phyloP scores from a whole-genome alignment of 1,140 invertebrate species.

The Oryzaephilus surinamensis region DNA sequence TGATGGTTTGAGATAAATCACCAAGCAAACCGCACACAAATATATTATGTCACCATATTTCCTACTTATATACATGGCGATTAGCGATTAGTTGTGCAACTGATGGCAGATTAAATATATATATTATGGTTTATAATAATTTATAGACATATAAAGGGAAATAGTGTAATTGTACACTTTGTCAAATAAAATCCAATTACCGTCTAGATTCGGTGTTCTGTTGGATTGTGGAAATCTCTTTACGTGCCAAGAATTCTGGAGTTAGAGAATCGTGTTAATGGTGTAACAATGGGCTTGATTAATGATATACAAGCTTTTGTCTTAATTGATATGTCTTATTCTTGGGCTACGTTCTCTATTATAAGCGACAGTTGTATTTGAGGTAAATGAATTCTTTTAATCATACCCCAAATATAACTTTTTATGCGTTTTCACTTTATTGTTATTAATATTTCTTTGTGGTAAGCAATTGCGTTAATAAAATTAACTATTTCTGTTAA shows the following conservation, averaged over 20 bases:
- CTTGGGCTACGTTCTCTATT: constrained; percentile 8
- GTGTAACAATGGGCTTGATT: constrained; percentile 10
- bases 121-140: constrained; percentile 5
- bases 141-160: constrained; percentile 9
- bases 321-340: constrained; percentile 11
- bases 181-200: constrained; percentile 12
- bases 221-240: constrained; percentile 10
- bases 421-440: too few relatives aligned
- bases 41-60: too few relatives aligned
- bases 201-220: constrained; percentile 8
- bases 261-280: constrained; percentile 9
- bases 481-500: too few relatives aligned
- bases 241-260: constrained; percentile 10
- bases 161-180: constrained; percentile 10
- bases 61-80: too few relatives aligned
- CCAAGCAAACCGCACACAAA: too few relatives aligned
- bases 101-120: too few relatives aligned
- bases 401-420: too few relatives aligned
- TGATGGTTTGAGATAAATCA: too few relatives aligned
- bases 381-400: constrained; percentile 11
- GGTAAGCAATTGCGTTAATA: too few relatives aligned
- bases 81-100: too few relatives aligned
- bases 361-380: constrained; percentile 7
- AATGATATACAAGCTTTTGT: constrained; percentile 12
- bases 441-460: too few relatives aligned